These are phyloP conservation scores for Mesopsocus fuscifrons DNA, from an alignment of 2,888 invertebrate genomes.

Conservation along the genomic window DNA sequence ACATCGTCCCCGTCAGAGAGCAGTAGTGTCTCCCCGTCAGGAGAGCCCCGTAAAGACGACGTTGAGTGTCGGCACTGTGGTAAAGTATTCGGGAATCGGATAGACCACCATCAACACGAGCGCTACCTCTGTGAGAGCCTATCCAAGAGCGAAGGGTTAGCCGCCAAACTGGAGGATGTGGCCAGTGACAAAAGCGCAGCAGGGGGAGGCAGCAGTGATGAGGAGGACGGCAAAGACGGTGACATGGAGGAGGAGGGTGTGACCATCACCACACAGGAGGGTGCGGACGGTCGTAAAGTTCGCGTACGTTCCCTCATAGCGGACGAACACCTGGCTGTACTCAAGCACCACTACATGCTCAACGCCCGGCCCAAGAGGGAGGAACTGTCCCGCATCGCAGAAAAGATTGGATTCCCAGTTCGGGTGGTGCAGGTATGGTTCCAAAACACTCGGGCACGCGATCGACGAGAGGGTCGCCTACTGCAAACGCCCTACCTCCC, in stretches of 20 bases:
- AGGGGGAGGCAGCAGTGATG: slow-evolving; percentile 37
- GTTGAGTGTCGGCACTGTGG: slow-evolving; percentile 35
- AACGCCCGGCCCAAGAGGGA: slow-evolving; percentile 90
- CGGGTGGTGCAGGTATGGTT: slow-evolving; percentile 90
- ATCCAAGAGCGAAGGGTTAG: slow-evolving; percentile 48
- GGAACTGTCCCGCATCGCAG: slow-evolving; percentile 78
- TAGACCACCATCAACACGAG: slow-evolving; percentile 50
- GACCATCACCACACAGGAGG: slow-evolving; percentile 23
- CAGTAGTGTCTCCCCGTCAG: slow-evolving; percentile 11
- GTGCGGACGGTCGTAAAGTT: slow-evolving; percentile 50
- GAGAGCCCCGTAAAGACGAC: slow-evolving; percentile 10
- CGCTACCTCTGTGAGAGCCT: slow-evolving; percentile 30
- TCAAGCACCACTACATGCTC: slow-evolving; percentile 73
- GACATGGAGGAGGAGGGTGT: slow-evolving; percentile 28
- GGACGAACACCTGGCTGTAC: slow-evolving; percentile 76
- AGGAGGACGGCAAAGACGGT: slow-evolving; percentile 34
- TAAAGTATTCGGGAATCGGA: slow-evolving; percentile 34
- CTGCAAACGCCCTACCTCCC: slow-evolving; percentile 29
- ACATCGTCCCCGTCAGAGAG: slow-evolving; percentile 31
- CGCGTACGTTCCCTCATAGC: slow-evolving; percentile 85
- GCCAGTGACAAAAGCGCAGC: slow-evolving; percentile 32
- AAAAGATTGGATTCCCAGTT: slow-evolving; percentile 38
- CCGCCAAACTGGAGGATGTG: slow-evolving; percentile 56
- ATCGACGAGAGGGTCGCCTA: slow-evolving; percentile 46
- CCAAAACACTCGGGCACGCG: slow-evolving; percentile 83